phyloP scores from a whole-genome alignment of 2,797 vertebrate species.

The Echeneis naucrates region DNA sequence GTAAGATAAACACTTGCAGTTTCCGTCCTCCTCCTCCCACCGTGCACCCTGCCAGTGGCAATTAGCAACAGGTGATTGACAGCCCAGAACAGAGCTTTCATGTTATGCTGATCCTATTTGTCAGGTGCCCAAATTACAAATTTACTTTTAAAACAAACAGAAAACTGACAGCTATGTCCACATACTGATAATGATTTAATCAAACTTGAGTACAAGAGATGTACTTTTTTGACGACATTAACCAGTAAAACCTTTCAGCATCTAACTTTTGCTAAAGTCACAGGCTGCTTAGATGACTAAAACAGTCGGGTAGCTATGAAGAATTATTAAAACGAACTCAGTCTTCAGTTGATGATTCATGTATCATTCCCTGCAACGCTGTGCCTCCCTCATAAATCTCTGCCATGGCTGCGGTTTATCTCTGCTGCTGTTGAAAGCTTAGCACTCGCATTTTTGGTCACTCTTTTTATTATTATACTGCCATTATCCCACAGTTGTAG shows the following conservation, averaged over 20 bases:
- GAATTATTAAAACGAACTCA: slow-evolving; percentile 2
- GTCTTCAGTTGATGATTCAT: slow-evolving; percentile 25
- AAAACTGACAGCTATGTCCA: slow-evolving; percentile 35
- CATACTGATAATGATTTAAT: slow-evolving; percentile 55
- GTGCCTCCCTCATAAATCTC: slow-evolving; percentile 17
- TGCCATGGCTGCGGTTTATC: slow-evolving; percentile 21
- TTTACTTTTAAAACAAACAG: slow-evolving; percentile 46
- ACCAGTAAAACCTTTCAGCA: slow-evolving; percentile 11
- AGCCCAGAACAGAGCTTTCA: slow-evolving; percentile 48
- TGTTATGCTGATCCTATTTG: slow-evolving; percentile 44
- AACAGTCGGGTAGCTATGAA: slow-evolving; percentile 9
- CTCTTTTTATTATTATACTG: slow-evolving; percentile 33
- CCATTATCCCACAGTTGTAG: slow-evolving; percentile 47
- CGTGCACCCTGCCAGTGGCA: slow-evolving; percentile 45
- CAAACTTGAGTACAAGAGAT: no score
- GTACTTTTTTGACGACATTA: no score
- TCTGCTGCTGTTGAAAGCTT: slow-evolving; percentile 5
- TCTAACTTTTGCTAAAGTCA: slow-evolving; percentile 4
- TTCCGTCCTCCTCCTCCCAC: slow-evolving; percentile 50
- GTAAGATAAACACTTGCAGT: slow-evolving; percentile 67
- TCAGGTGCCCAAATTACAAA: slow-evolving; percentile 43
- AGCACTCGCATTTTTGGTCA: background rate
- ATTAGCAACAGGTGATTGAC: slow-evolving; percentile 72
- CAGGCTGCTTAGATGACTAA: slow-evolving; percentile 15
- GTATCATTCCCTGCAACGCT: slow-evolving; percentile 11